phyloP scores from a whole-genome alignment of 2,888 invertebrate genomes.

The Tenodera sinensis region DNA sequence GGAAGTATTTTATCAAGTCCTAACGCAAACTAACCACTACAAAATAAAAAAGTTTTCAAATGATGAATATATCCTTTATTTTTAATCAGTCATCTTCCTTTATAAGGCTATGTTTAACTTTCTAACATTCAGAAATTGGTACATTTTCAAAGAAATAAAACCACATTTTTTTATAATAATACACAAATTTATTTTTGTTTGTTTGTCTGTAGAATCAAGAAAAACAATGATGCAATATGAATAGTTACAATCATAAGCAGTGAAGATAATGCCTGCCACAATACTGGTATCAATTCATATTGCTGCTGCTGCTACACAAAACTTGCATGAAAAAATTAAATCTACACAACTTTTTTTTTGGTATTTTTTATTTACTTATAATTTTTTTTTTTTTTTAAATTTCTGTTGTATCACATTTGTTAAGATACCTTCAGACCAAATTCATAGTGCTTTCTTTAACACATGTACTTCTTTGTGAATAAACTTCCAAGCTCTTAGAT shows the following conservation, averaged over 20 bases:
- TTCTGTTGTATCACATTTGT: constrained; percentile 31
- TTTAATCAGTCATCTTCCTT: neutral
- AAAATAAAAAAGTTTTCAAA: neutral
- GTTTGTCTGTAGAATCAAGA: constrained; percentile 46
- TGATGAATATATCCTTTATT: neutral
- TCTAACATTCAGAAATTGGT: neutral
- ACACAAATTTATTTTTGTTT: constrained; percentile 50
- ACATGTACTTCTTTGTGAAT: constrained; percentile 30
- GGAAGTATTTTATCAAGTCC: neutral
- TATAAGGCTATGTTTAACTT: neutral
- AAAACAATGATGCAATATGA: constrained; percentile 51
- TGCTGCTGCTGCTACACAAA: constrained; percentile 41
- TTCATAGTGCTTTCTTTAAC: constrained; percentile 30
- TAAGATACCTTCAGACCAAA: constrained; percentile 31
- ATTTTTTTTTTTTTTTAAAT: too few relatives aligned
- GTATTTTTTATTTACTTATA: constrained; percentile 8
- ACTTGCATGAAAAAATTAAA: constrained; percentile 29
- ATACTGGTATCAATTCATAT: constrained; percentile 47
- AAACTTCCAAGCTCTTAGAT: constrained; percentile 26
- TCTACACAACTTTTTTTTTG: constrained; percentile 26
- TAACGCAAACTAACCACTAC: neutral
- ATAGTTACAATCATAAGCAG: constrained; percentile 44
- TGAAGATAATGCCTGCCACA: constrained; percentile 22
- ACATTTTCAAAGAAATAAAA: neutral
- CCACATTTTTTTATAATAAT: constrained; percentile 43